Evolutionary conservation across 1,140 invertebrate species (phyloP).

Genomic region (Leptoteleia sp.): DNA sequence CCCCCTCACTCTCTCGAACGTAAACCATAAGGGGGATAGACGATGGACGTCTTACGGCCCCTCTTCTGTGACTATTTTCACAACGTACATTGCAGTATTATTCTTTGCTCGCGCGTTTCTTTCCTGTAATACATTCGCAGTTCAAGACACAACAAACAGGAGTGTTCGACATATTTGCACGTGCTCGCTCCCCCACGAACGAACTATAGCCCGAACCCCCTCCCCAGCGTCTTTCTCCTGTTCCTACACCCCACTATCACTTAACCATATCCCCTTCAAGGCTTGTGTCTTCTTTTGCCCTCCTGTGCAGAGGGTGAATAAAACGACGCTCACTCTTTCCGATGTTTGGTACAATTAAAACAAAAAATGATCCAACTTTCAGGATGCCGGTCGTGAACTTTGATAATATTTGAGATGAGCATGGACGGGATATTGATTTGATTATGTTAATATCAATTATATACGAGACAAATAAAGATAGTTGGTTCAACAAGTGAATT

Average conservation of each 20-base stretch:
- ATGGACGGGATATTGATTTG: no score
- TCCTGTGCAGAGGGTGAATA: constrained; percentile 25
- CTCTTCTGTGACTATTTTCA: constrained; percentile 38
- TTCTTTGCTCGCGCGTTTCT: constrained; percentile 18
- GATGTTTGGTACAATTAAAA: constrained; percentile 18
- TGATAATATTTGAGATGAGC: no score
- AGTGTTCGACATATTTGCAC: constrained; percentile 33
- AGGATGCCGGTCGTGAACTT: background rate
- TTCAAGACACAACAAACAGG: constrained; percentile 23
- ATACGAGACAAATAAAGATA: no score
- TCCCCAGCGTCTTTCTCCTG: constrained; percentile 8
- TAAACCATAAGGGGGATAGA: constrained; percentile 74
- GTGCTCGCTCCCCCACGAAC: constrained; percentile 36
- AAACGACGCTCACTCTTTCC: background rate
- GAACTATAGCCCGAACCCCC: no score
- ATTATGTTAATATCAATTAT: no score
- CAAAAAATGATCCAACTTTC: background rate
- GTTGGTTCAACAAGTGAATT: no score
- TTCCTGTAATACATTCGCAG: background rate
- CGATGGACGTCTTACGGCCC: constrained; percentile 46
- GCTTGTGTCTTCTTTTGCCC: constrained; percentile 30
- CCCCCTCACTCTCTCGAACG: constrained; percentile 76
- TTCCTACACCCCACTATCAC: constrained; percentile 17
- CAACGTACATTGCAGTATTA: background rate
- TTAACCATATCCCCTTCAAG: constrained; percentile 28